Evolutionary conservation across 2,113 vertebrate species (phyloP).

Genomic region (Tonatia bakeri): DNA sequence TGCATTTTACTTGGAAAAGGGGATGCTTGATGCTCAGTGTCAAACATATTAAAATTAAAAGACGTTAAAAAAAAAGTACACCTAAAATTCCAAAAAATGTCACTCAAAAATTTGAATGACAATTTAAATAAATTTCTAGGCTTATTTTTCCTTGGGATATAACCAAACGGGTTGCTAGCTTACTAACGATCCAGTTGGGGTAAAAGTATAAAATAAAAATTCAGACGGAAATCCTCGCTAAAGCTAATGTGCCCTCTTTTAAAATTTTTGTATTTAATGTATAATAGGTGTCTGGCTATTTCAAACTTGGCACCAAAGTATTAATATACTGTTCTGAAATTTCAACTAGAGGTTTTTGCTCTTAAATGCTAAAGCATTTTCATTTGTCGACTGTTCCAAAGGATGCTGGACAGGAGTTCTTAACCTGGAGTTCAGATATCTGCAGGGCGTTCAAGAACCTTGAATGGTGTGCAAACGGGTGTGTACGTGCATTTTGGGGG

Average conservation of each 20-base stretch:
- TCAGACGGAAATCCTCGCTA: background rate
- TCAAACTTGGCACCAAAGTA: background rate
- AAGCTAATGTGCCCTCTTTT: background rate
- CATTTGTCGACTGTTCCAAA: background rate
- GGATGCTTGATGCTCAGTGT: background rate
- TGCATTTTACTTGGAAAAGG: slow-evolving; percentile 22
- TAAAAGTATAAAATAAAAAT: background rate
- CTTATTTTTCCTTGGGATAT: background rate
- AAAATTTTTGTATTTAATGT: background rate
- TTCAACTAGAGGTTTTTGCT: background rate
- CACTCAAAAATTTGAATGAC: background rate
- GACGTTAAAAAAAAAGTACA: background rate
- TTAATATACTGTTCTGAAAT: background rate
- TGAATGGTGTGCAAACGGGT: background rate
- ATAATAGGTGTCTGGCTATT: background rate
- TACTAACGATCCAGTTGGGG: background rate
- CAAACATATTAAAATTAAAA: background rate
- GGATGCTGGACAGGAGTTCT: background rate
- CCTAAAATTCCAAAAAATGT: background rate
- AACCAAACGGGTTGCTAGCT: background rate
- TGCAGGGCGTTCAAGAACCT: background rate
- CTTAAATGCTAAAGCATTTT: background rate
- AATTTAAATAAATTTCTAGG: background rate
- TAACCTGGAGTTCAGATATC: background rate
- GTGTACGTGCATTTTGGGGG: background rate